Conservation (phyloP, 2,797 vertebrate genomes). For the Masticophis lateralis region DNA sequence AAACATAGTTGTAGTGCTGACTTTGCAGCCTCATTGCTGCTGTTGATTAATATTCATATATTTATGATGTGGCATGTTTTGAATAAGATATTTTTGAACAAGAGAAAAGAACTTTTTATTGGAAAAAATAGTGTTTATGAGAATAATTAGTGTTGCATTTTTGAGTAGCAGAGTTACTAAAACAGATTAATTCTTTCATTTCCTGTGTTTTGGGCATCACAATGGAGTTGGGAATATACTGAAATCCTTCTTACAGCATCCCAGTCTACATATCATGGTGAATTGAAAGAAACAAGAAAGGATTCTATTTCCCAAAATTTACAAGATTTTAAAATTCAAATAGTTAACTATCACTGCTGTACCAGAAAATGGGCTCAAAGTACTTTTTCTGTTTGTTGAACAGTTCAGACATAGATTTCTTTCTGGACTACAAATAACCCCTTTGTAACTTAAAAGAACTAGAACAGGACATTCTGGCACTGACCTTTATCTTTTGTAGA, state of each 20-base stretch:
- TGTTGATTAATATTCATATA: conserved; percentile 33
- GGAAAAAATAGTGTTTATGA: neutral
- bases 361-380: conserved; percentile 11
- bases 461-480: neutral
- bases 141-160: neutral
- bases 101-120: conserved; percentile 6
- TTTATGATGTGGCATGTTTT: conserved; percentile 26
- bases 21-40: conserved; percentile 28
- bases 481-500: neutral
- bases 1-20: conserved; percentile 31
- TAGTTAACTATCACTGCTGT: neutral
- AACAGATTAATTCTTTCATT: neutral
- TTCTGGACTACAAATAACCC: neutral
- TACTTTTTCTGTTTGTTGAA: conserved; percentile 17
- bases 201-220: neutral
- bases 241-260: neutral
- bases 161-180: neutral
- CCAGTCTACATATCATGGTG: neutral
- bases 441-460: neutral
- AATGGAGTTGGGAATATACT: neutral
- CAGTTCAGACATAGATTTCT: conserved; percentile 18
- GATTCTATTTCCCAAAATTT: neutral
- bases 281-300: neutral
- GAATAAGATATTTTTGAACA: neutral
- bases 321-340: neutral